Evolutionary conservation across 2,113 vertebrate genomes (phyloP).

Genomic region (Orientallactaga bullata): DNA sequence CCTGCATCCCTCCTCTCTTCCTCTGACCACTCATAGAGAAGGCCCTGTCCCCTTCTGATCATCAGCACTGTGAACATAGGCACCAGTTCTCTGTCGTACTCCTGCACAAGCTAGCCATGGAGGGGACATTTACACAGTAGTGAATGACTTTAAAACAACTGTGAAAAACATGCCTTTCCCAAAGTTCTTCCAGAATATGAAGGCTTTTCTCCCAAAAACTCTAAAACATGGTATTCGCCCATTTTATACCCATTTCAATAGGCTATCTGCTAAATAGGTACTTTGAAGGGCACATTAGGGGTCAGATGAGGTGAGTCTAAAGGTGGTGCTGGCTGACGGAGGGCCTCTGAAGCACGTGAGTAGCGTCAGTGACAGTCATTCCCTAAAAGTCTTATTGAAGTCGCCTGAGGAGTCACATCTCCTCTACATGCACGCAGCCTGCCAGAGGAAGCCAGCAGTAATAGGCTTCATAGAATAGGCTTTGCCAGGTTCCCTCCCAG

Average conservation of each 20-base stretch:
- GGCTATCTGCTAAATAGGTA: background rate
- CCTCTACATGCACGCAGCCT: background rate
- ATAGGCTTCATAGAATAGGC: background rate
- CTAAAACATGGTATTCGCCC: background rate
- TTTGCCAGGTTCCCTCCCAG: background rate
- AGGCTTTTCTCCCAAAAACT: background rate
- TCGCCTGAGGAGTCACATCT: background rate
- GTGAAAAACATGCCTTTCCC: background rate
- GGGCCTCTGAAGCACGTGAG: background rate
- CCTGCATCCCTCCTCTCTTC: background rate
- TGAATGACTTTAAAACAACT: background rate
- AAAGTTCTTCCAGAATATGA: background rate
- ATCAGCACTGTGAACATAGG: background rate
- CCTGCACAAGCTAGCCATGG: background rate
- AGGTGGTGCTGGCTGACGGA: background rate
- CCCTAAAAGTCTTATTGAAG: background rate
- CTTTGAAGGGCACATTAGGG: accelerated
- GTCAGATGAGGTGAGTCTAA: background rate
- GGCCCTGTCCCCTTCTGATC: background rate
- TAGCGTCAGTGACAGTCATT: background rate
- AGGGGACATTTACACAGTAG: background rate
- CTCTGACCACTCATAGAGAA: background rate
- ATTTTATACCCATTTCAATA: background rate
- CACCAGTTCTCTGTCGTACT: background rate
- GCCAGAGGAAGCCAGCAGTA: background rate